Evolutionary conservation across 2,113 vertebrate genomes (phyloP), one percentile per base, ranked within the genome.

Genomic region (pig (Sus scrofa)): DNA sequence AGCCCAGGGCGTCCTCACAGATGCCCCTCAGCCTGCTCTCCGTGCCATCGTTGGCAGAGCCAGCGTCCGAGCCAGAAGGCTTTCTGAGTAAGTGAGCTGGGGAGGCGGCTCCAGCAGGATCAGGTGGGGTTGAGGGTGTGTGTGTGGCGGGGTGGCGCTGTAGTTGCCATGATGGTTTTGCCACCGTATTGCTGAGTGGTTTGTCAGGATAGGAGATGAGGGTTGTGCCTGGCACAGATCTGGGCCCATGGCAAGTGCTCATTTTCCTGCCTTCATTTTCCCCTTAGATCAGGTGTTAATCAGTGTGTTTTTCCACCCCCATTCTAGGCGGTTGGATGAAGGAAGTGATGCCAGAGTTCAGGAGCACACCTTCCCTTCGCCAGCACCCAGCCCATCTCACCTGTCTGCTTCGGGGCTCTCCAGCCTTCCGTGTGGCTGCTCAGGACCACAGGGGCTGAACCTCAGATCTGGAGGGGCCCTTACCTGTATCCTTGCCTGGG

Each of bases 331-430:
- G 86, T 20, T 87, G 52, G 60, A 60, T 22, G 5, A 50, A 60
- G 5, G 19, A 34, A n/a, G 37, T 3, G 71, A 6, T 0, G 0
- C 9, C 12, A 12, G 13, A 1, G 0, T 22, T n/a, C 32, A 20
- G 65, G 24, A 12, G 30, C 39, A 18, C 27, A 2, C 20, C 24
- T 6, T 27, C 27, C 52, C 20, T 37, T 14, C 4, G 32, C 77
- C 54, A 81, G 77, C 54, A 8, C 22, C 20, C n/a, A 37, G n/a
- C 54, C 52, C 2, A 0, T 81, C 79, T 82, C 34, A 2, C 26
- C 79, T 0, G 0, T 24, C 4, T 12, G 1, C 15, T 77, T 39
- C 52, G 3, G 27, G 84, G 9, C 15, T 30, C 52, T 30, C 52
- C 5, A 15, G 92, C 52, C n/a, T 58, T 37, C 24, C 50, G 3